These are phyloP conservation scores for Neodiprion virginianus DNA, from an alignment of 1,140 invertebrate genomes.

Conservation along the genomic window DNA sequence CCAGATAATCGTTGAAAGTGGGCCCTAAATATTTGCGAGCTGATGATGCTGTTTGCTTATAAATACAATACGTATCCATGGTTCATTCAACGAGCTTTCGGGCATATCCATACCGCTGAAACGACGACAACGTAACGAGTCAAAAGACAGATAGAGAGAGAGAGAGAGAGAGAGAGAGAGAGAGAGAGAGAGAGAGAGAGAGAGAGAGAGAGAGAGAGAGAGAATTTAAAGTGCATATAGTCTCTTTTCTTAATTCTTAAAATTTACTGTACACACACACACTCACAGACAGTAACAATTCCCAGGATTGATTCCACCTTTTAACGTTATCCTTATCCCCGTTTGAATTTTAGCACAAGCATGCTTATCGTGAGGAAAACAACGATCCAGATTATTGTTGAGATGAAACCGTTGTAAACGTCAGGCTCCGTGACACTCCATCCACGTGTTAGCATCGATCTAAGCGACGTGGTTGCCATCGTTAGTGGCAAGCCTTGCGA, in stretches of 20 bases:
- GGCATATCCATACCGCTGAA: no score
- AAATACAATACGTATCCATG: no score
- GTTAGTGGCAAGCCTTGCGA: constrained; percentile 88
- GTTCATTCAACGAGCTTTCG: no score
- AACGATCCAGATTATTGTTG: constrained; percentile 87
- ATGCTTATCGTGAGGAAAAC: constrained; percentile 85
- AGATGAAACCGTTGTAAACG: constrained; percentile 88
- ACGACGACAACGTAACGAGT: no score
- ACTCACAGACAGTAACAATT: background rate
- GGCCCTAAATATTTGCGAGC: no score
- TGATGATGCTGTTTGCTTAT: no score
- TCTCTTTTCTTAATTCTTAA: background rate
- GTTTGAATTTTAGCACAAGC: constrained; percentile 79
- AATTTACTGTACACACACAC: background rate
- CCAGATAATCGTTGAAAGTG: no score
- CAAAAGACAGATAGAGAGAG: no score
- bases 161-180: no score
- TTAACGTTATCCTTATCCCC: constrained; percentile 62
- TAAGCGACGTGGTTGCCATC: constrained; percentile 86
- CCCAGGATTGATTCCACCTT: background rate
- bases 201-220: no score
- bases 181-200: background rate
- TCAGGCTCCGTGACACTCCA: constrained; percentile 83
- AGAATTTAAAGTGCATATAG: background rate
- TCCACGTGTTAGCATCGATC: constrained; percentile 88